Evolutionary conservation across 2,797 vertebrate genomes (phyloP).

Genomic region (Sebastes flavidus): DNA sequence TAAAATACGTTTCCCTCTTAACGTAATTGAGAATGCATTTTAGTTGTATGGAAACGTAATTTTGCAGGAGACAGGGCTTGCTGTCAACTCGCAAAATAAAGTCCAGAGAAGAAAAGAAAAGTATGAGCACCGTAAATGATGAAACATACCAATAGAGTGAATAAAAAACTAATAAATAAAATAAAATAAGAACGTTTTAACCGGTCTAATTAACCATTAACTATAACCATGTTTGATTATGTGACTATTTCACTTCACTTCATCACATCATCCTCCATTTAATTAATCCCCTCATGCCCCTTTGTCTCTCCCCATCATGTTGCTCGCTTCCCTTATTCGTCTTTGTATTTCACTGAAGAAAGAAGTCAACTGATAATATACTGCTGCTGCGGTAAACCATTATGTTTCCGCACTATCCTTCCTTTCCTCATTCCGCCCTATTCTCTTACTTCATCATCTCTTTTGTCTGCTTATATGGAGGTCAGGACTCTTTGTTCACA

Average conservation of each 20-base stretch:
- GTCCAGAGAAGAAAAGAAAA: not conserved
- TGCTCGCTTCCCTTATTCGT: not conserved
- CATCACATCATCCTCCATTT: not conserved
- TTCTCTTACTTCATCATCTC: not conserved
- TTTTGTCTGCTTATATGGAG: conserved; percentile 8
- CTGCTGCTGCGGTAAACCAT: not conserved
- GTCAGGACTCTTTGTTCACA: conserved; percentile 21
- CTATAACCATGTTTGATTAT: not conserved
- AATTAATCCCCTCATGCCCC: not conserved
- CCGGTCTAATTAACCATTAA: no score
- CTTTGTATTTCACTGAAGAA: not conserved
- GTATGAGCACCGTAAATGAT: not conserved
- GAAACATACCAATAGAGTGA: not conserved
- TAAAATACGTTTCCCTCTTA: rapidly evolving
- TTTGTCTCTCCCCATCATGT: not conserved
- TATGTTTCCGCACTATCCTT: not conserved
- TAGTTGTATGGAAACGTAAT: not conserved
- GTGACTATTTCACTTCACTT: not conserved
- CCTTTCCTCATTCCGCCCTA: not conserved
- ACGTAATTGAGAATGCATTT: not conserved
- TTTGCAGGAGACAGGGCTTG: not conserved
- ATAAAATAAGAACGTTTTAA: no score
- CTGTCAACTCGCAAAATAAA: not conserved
- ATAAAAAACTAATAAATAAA: not conserved
- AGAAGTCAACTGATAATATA: not conserved